Conservation (phyloP, 2,113 vertebrate genomes). For the Peromyscus polionotus region DNA sequence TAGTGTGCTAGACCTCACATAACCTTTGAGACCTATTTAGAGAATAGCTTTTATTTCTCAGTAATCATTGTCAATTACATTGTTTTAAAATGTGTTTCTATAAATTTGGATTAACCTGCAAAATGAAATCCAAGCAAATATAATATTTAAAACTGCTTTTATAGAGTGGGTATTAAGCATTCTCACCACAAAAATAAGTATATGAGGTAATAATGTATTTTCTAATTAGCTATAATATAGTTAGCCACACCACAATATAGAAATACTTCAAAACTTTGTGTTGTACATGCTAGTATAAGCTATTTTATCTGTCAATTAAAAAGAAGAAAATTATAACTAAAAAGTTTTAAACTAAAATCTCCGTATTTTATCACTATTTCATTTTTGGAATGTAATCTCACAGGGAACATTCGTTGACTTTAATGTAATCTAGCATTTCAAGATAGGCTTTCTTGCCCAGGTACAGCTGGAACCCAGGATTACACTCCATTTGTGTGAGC, state of each 20-base stretch:
- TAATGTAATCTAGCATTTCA: neutral
- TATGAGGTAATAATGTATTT: neutral
- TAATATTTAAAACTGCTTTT: slow-evolving; percentile 52
- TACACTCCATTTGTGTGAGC: neutral
- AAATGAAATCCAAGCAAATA: slow-evolving; percentile 60
- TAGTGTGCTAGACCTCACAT: neutral
- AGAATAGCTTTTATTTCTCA: slow-evolving; percentile 47
- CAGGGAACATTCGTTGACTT: neutral
- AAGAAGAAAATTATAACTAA: neutral
- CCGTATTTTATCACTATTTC: slow-evolving; percentile 33
- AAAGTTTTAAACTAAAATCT: neutral
- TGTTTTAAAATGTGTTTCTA: slow-evolving; percentile 46
- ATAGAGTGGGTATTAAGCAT: neutral
- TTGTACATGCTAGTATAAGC: neutral
- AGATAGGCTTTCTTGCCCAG: slow-evolving; percentile 30
- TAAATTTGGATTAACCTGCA: slow-evolving; percentile 49
- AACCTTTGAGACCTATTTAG: slow-evolving; percentile 34
- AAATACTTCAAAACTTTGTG: neutral
- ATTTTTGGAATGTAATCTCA: neutral
- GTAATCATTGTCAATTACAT: slow-evolving; percentile 15
- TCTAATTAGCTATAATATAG: neutral
- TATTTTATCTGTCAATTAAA: neutral
- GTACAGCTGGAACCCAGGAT: neutral
- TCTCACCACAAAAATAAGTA: neutral
- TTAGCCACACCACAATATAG: neutral